Base-by-base conservation (phyloP, 2,888 invertebrate species). In the Stenoptilia bipunctidactyla region DNA sequence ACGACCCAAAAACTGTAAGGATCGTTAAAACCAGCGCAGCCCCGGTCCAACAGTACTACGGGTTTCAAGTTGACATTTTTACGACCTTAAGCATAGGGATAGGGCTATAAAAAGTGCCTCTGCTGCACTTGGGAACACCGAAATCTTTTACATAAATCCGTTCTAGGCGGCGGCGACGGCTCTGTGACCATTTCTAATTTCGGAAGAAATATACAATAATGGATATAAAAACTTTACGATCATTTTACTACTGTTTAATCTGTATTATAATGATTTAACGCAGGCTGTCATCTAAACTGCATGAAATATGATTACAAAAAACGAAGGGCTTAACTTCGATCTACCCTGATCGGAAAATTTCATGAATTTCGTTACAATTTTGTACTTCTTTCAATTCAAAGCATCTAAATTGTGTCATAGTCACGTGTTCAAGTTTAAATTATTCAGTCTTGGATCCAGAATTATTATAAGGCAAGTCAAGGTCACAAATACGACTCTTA, bases 191-290 rank as follows among this genome's bases (percentile, higher is more conserved):
- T 71, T 72, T 68, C 65, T 61, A 69, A 73, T 71, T 79, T 69
- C 55, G 56, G 61, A 64, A 66, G 73, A 72, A 70, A 72, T 73
- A 70, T 57, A 58, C 61, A 61, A 57, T 62, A 61, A 67, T 66
- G 68, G 61, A 66, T 60, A 75, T 76, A 73, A 75, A 72, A 67
- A 48, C 64, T 80, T 80, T 64, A 82, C 66, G 70, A 68, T 44
- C 45, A 44, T 70, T 80, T 82, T 79, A 82, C 73, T 75, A 74
- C 76, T 73, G 70, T 79, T 79, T 79, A 80, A 79, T 76, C 74
- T 77, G 65, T 55, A 55, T 61, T 53, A 61, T 66, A 68, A 75
- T 64, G 61, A 63, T 48, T 46, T 52, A 54, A 51, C 50, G 53
- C 54, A 58, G 65, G 20, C 4, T 20, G 20, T 20, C 20, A 20